Evolutionary conservation across 2,888 invertebrate species (phyloP).

Genomic region (Elmis aenea): DNA sequence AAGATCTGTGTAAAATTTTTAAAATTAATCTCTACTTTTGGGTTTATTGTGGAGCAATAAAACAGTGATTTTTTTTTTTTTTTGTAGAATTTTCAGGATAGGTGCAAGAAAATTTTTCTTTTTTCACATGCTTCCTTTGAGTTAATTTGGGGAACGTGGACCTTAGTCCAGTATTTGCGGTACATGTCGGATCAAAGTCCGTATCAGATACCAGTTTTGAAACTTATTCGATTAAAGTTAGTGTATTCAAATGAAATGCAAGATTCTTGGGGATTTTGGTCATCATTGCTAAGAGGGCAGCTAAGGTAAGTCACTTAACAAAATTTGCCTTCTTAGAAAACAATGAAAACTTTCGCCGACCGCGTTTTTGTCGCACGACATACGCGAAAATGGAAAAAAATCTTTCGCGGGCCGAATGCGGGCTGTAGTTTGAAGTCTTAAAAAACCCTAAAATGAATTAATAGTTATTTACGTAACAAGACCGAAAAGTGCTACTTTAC

Average conservation of each 20-base stretch:
- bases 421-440: too few relatives aligned
- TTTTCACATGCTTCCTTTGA: constrained; percentile 50
- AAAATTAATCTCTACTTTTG: too few relatives aligned
- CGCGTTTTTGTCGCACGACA: too few relatives aligned
- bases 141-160: constrained; percentile 43
- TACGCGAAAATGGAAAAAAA: too few relatives aligned
- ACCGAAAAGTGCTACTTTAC: too few relatives aligned
- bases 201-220: constrained; percentile 52
- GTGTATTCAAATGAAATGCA: constrained; percentile 50
- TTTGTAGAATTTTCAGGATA: constrained; percentile 43
- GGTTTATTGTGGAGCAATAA: too few relatives aligned
- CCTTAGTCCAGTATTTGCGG: constrained; percentile 53
- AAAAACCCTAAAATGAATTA: too few relatives aligned
- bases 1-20: too few relatives aligned
- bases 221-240: constrained; percentile 55
- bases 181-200: constrained; percentile 55
- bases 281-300: constrained; percentile 45
- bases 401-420: too few relatives aligned
- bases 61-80: constrained; percentile 12
- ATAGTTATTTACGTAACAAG: too few relatives aligned
- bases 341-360: too few relatives aligned
- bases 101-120: constrained; percentile 43
- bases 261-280: constrained; percentile 39
- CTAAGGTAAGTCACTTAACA: constrained; percentile 41
- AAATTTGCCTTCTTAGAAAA: constrained; percentile 1